Percentiles rank a stretch among this genome's conserved stretches.
These are phyloP conservation scores for Leptinotarsa lineolata DNA, from an alignment of 1,140 invertebrate genomes.

Conservation along the genomic window DNA sequence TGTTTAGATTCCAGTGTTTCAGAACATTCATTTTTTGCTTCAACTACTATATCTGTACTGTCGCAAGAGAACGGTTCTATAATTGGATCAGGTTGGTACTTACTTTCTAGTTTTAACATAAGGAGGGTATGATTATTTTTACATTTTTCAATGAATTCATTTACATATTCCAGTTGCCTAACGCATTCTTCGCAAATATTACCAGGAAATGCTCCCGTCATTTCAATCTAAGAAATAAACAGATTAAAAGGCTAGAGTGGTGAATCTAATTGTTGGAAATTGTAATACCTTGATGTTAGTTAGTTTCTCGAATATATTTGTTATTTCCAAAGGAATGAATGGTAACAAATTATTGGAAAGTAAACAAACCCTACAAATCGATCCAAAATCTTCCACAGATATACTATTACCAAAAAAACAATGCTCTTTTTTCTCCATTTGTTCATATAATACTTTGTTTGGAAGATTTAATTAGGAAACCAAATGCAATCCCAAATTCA, in stretches of 20 bases:
- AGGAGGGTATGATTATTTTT: conserved; percentile 16
- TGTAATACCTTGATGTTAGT: conserved; percentile 22
- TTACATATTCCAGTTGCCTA: neutral
- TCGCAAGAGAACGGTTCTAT: neutral
- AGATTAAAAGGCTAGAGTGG: neutral
- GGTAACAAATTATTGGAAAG: conserved; percentile 7
- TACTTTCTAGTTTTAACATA: neutral
- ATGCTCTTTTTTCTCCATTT: neutral
- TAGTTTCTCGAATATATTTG: conserved; percentile 15
- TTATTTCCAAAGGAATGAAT: neutral
- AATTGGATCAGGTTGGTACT: neutral
- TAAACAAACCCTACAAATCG: conserved; percentile 24
- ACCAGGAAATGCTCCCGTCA: conserved; percentile 8
- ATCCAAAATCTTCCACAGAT: conserved; percentile 18
- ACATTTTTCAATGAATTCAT: conserved; percentile 18
- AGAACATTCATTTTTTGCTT: neutral
- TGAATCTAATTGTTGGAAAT: neutral
- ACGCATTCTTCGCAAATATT: conserved; percentile 20
- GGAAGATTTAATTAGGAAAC: too few relatives aligned
- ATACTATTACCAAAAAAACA: conserved; percentile 1
- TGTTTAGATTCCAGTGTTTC: neutral
- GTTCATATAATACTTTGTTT: too few relatives aligned
- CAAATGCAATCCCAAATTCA: too few relatives aligned
- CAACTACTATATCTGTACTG: neutral
- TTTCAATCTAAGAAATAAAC: conserved; percentile 13